Evolutionary conservation across 2,888 invertebrate species (phyloP), one percentile per base, ranked within the genome.

Genomic region (Fabriciana adippe): DNA sequence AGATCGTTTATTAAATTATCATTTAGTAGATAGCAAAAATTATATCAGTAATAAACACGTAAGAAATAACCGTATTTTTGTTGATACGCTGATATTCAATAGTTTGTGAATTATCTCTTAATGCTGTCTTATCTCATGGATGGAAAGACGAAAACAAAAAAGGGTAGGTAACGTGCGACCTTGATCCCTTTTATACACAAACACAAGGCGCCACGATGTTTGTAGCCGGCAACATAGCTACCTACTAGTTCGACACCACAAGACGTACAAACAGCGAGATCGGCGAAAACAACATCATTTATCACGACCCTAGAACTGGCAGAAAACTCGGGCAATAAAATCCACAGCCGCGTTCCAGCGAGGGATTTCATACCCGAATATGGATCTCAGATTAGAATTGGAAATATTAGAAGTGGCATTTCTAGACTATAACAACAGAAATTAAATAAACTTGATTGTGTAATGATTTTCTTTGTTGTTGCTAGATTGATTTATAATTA

Each of bases 251-350:
- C 71, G 74, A 78, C 73, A 73, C 71, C 75, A 77, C 78, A 81
- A 81, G 67, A 72, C 76, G 83, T 81, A 84, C 88, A 89, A 90
- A 90, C 87, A 89, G 84, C 83, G 47, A 55, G 78, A 79, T 88
- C 84, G 86, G 84, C 90, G 90, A 90, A 92, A 92, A 92, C 92
- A 92, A 92, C 89, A 87, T 89, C 82, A 90, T 92, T 90, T 91
- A 91, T 92, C 91, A 90, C 83, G 85, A 84, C 87, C 88, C 86
- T 82, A 80, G 81, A 81, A 86, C 86, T 84, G 84, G 81, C 79
- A 82, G 82, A 77, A 84, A 87, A 87, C 83, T 89, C 85, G 74
- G 79, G 82, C 81, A 85, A 88, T 90, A 90, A 90, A 89, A 87
- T 79, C 86, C 86, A 79, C 83, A 86, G 81, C 79, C 82, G 79